Conservation (phyloP, 2,888 invertebrate genomes). For the Colostygia pectinataria region DNA sequence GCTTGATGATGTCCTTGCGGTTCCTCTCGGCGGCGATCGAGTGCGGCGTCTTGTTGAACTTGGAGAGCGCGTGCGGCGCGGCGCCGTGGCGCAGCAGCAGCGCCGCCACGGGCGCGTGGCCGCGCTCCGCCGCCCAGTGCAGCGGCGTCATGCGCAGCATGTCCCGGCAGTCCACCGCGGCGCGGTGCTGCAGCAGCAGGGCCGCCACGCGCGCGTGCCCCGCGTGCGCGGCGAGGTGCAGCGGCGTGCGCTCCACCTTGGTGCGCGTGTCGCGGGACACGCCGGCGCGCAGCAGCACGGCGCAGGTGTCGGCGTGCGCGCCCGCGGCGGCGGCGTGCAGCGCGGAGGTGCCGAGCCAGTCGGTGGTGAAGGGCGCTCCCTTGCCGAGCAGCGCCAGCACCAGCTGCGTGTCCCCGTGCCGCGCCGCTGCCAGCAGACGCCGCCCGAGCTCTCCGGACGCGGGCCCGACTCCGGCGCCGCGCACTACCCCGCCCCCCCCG, state of each 20-base stretch:
- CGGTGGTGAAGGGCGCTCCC: slow-evolving; percentile 96
- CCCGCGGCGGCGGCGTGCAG: slow-evolving; percentile 92
- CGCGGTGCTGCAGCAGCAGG: slow-evolving; percentile 83
- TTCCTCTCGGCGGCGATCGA: slow-evolving; percentile 40
- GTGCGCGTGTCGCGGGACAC: slow-evolving; percentile 94
- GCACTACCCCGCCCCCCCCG: slow-evolving; percentile 33
- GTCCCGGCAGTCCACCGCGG: slow-evolving; percentile 55
- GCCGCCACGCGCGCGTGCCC: slow-evolving; percentile 90
- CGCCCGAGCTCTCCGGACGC: slow-evolving; percentile 91
- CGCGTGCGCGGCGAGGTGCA: slow-evolving; percentile 94
- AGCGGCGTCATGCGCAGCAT: slow-evolving; percentile 89
- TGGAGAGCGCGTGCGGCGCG: slow-evolving; percentile 72
- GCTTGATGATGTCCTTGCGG: slow-evolving; percentile 37
- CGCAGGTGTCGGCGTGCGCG: slow-evolving; percentile 90
- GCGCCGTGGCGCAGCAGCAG: slow-evolving; percentile 89
- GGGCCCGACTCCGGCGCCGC: slow-evolving; percentile 43
- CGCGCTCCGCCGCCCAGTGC: slow-evolving; percentile 96
- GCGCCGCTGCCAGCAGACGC: slow-evolving; percentile 89
- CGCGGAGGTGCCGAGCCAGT: slow-evolving; percentile 96
- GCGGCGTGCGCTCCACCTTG: slow-evolving; percentile 93
- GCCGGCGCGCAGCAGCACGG: slow-evolving; percentile 92
- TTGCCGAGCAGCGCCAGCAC: slow-evolving; percentile 90
- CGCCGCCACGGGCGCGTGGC: slow-evolving; percentile 84
- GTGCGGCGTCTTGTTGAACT: slow-evolving; percentile 63
- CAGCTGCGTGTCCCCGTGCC: slow-evolving; percentile 89